Evolutionary conservation across 2,888 invertebrate species (phyloP).

Genomic region (Heliconius erato): DNA sequence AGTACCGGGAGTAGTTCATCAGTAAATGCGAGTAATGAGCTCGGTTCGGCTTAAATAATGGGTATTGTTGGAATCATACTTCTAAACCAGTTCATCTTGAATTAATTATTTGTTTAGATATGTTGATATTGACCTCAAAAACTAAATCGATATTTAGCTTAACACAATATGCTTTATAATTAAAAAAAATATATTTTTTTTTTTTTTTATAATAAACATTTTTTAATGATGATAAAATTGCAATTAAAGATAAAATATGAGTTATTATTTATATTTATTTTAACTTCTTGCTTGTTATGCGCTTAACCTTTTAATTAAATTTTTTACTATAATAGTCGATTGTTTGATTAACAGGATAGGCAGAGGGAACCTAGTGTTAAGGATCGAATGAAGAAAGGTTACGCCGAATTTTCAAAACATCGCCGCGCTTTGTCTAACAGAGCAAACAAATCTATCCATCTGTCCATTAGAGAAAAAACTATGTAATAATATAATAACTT

Average conservation of each 20-base stretch:
- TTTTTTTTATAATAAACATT: too few relatives aligned
- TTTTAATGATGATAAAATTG: too few relatives aligned
- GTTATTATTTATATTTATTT: too few relatives aligned
- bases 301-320: too few relatives aligned
- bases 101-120: neutral
- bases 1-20: slow-evolving; percentile 15
- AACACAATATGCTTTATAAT: neutral
- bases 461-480: neutral
- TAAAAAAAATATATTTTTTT: too few relatives aligned
- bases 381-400: too few relatives aligned
- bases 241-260: too few relatives aligned
- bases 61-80: neutral
- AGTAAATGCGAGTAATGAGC: slow-evolving; percentile 18
- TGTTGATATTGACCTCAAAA: neutral
- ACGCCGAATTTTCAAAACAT: neutral
- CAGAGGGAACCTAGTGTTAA: neutral
- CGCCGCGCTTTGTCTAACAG: neutral
- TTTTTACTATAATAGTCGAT: too few relatives aligned
- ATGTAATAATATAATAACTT: neutral
- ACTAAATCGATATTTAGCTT: neutral
- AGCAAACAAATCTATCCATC: neutral
- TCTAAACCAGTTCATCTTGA: neutral
- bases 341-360: neutral
- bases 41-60: neutral
- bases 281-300: too few relatives aligned